Evolutionary conservation across 2,797 vertebrate genomes (phyloP).

Genomic region (Champsocephalus esox): DNA sequence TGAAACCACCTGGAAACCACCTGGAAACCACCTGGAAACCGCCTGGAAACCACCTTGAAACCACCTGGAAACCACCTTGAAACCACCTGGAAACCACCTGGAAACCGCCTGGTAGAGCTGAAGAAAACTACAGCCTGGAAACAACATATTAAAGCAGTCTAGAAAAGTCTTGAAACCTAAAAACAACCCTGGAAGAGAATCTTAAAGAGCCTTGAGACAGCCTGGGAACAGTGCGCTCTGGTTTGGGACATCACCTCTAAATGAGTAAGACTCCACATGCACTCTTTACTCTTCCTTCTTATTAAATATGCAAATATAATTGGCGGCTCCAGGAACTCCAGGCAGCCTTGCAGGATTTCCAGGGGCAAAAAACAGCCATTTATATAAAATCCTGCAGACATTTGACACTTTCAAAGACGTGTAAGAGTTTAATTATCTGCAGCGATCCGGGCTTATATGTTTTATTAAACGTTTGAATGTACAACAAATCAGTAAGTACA

Average conservation of each 20-base stretch:
- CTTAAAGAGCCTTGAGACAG: background rate
- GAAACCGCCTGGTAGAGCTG: background rate
- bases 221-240: background rate
- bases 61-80: background rate
- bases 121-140: background rate
- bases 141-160: background rate
- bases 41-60: background rate
- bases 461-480: too few relatives aligned
- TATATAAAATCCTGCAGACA: conserved; percentile 11
- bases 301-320: conserved; percentile 56
- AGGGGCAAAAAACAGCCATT: background rate
- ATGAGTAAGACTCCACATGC: background rate
- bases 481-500: too few relatives aligned
- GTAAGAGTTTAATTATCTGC: too few relatives aligned
- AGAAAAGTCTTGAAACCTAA: background rate
- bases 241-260: background rate
- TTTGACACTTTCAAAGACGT: background rate
- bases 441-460: too few relatives aligned
- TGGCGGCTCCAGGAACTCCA: conserved; percentile 40
- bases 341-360: conserved; percentile 47
- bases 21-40: background rate
- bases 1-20: background rate
- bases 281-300: background rate
- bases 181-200: too few relatives aligned
- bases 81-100: background rate